These are phyloP conservation scores for Lasioglossum lativentre DNA, from an alignment of 2,888 invertebrate species.

Conservation along the genomic window DNA sequence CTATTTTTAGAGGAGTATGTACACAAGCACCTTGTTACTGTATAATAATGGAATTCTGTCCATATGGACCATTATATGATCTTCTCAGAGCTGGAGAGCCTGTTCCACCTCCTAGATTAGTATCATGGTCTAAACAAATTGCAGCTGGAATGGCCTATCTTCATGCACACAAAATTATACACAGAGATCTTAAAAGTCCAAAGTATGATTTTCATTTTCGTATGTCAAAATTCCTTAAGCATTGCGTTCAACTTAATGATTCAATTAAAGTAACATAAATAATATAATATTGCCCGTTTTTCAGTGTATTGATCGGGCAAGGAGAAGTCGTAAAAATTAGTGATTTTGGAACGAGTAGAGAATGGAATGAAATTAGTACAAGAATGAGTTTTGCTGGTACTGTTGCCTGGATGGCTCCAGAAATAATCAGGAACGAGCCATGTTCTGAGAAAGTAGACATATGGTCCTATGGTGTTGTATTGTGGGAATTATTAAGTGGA, in stretches of 20 bases:
- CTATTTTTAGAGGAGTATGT: conserved; percentile 92
- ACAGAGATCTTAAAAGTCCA: conserved; percentile 99
- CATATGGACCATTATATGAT: conserved; percentile 97
- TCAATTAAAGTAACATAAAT: not conserved
- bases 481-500: conserved; percentile 98
- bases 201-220: conserved; percentile 90
- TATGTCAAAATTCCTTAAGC: not conserved
- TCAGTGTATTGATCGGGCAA: conserved; percentile 93
- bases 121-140: conserved; percentile 98
- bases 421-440: conserved; percentile 97
- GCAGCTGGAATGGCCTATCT: conserved; percentile 98
- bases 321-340: conserved; percentile 96
- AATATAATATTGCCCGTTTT: conserved; percentile 12
- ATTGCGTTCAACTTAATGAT: not conserved
- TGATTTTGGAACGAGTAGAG: conserved; percentile 98
- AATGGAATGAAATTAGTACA: conserved; percentile 97
- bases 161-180: conserved; percentile 98
- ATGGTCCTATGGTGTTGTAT: conserved; percentile 99
- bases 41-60: conserved; percentile 99
- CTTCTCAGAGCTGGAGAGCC: conserved; percentile 93
- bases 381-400: conserved; percentile 99
- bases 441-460: conserved; percentile 99
- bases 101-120: conserved; percentile 93
- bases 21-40: conserved; percentile 96
- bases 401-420: conserved; percentile 99